A percentile compares a stretch with the other conserved stretches of the same genome.
These are phyloP conservation scores for Coelopa frigida DNA, from an alignment of 1,140 invertebrate genomes.

Conservation along the genomic window DNA sequence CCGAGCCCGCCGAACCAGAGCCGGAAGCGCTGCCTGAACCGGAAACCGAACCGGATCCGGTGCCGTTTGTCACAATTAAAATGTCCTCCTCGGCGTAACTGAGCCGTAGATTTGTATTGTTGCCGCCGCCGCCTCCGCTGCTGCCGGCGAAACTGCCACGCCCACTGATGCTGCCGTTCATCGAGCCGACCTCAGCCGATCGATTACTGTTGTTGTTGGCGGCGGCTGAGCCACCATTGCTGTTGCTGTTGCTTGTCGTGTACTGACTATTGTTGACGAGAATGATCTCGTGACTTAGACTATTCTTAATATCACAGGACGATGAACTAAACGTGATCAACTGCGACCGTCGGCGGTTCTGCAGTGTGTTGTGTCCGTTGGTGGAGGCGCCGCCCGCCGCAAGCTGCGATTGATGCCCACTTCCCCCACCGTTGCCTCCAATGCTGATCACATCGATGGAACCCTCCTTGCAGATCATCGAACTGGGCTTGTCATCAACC, in stretches of 20 bases:
- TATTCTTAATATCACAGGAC: constrained; percentile 42
- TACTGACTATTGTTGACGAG: constrained; percentile 10
- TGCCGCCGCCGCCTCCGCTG: constrained; percentile 12
- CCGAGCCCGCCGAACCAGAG: constrained; percentile 19
- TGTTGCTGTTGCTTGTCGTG: neutral
- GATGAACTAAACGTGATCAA: constrained; percentile 40
- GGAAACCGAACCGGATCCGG: constrained; percentile 8
- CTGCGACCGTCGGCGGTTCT: constrained; percentile 38
- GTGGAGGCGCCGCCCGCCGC: constrained; percentile 10
- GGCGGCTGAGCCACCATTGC: neutral
- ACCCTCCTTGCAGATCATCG: constrained; percentile 43
- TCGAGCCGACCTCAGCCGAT: too few relatives aligned
- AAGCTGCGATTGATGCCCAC: constrained; percentile 3
- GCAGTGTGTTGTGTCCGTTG: constrained; percentile 34
- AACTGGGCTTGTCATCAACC: constrained; percentile 44
- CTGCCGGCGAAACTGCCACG: constrained; percentile 17
- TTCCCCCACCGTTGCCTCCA: constrained; percentile 14
- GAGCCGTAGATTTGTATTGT: constrained; percentile 27
- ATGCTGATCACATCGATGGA: constrained; percentile 32
- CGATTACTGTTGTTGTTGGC: too few relatives aligned
- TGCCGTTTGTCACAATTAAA: constrained; percentile 23
- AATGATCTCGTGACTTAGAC: constrained; percentile 40
- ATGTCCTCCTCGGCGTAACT: constrained; percentile 42
- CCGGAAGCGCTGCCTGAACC: constrained; percentile 1
- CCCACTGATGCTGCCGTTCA: neutral